phyloP scores from a whole-genome alignment of 1,140 invertebrate genomes.

The Drosophila azteca region DNA sequence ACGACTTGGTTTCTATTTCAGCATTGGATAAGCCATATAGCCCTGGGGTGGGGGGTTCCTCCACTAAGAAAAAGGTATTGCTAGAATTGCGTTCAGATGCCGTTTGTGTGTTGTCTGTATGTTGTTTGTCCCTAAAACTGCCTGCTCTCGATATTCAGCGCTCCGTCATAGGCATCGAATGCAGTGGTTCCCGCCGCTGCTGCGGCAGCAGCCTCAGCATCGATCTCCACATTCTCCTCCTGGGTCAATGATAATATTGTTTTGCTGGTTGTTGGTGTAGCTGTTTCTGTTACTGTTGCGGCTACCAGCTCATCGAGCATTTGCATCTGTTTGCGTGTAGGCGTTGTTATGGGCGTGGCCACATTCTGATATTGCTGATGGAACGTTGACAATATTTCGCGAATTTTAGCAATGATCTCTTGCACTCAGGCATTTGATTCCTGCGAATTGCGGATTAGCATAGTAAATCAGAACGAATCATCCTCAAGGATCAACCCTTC shows the following conservation, averaged over 20 bases:
- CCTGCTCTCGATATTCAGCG: constrained; percentile 52
- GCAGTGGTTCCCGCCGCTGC: constrained; percentile 1
- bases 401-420: constrained; percentile 91
- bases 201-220: not conserved
- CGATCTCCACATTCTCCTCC: not conserved
- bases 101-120: constrained; percentile 30
- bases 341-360: constrained; percentile 65
- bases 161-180: constrained; percentile 49
- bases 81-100: constrained; percentile 68
- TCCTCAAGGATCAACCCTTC: constrained; percentile 30
- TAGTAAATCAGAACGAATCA: too few relatives aligned
- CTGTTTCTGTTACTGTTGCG: constrained; percentile 8
- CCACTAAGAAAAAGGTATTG: constrained; percentile 47
- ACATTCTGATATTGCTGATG: constrained; percentile 86
- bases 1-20: constrained; percentile 17
- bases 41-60: constrained; percentile 2
- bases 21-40: constrained; percentile 32
- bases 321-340: constrained; percentile 67
- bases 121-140: constrained; percentile 51
- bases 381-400: constrained; percentile 89
- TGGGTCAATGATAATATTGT: not conserved
- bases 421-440: constrained; percentile 91
- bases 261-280: constrained; percentile 1
- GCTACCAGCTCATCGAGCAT: constrained; percentile 67
- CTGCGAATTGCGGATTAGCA: constrained; percentile 83